Percentiles rank a stretch among this genome's conserved stretches.
Evolutionary conservation across 2,888 invertebrate genomes (phyloP).

Genomic region (Drosophila anceps): DNA sequence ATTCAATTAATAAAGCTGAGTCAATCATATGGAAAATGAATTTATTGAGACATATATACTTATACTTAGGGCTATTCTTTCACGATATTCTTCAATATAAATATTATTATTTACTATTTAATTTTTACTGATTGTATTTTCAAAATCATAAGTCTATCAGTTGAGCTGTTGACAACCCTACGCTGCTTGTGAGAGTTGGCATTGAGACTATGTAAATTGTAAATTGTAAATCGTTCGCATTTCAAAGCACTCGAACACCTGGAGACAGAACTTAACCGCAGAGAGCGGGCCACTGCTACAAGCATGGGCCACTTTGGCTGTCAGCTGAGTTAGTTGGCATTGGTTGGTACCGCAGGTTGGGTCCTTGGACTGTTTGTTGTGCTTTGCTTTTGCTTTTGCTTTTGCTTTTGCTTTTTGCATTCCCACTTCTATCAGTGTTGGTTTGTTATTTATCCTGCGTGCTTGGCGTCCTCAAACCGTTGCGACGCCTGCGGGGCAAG

Average conservation of each 20-base stretch:
- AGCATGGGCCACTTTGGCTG: constrained; percentile 9
- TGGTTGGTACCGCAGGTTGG: not conserved
- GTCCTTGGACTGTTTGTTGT: not conserved
- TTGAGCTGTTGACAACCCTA: constrained; percentile 23
- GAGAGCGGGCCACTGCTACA: not conserved
- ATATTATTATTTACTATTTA: not conserved
- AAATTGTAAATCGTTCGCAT: constrained; percentile 48
- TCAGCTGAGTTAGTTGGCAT: not conserved
- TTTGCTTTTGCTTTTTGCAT: constrained; percentile 13
- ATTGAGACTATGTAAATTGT: constrained; percentile 63
- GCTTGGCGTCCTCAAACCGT: constrained; percentile 27
- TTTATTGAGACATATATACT: not conserved
- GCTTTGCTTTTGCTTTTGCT: constrained; percentile 2
- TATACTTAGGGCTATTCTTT: not conserved
- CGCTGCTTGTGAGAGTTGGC: not conserved
- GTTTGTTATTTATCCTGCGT: constrained; percentile 76
- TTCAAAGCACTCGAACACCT: constrained; percentile 63
- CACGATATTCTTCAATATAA: not conserved
- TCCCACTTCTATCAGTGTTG: constrained; percentile 66
- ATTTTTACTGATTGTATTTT: not conserved
- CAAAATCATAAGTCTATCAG: not conserved
- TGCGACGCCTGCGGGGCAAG: constrained; percentile 62
- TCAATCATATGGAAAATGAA: not conserved
- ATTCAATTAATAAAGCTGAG: not conserved
- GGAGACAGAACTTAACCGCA: constrained; percentile 52